phyloP scores from a whole-genome alignment of 2,797 vertebrate species.

The Eidolon dupreanum region DNA sequence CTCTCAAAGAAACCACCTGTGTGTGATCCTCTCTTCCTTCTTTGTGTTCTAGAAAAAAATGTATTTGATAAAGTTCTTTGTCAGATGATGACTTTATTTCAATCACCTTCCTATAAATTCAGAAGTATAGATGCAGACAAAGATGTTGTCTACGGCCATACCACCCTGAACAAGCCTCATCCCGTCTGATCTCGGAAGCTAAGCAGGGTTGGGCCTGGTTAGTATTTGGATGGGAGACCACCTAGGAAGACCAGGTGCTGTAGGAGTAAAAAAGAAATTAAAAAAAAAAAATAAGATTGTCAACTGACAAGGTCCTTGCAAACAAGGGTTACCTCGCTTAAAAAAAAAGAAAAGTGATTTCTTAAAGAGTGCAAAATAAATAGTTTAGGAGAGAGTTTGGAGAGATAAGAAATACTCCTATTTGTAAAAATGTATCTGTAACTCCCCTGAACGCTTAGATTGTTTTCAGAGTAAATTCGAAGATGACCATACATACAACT shows the following conservation, averaged over 20 bases:
- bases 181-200: too few relatives aligned
- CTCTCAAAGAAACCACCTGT: not conserved
- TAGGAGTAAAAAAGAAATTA: too few relatives aligned
- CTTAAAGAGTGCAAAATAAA: not conserved
- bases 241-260: too few relatives aligned
- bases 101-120: not conserved
- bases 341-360: slow-evolving; percentile 32
- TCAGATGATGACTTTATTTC: slow-evolving; percentile 51
- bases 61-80: slow-evolving; percentile 29
- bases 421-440: not conserved
- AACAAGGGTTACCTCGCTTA: too few relatives aligned
- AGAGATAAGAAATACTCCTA: not conserved
- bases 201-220: too few relatives aligned
- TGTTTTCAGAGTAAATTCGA: not conserved
- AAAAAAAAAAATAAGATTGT: too few relatives aligned
- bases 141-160: not conserved
- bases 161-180: too few relatives aligned
- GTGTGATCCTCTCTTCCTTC: slow-evolving; percentile 20
- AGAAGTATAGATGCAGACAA: slow-evolving; percentile 8
- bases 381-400: slow-evolving; percentile 28
- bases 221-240: too few relatives aligned
- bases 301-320: too few relatives aligned
- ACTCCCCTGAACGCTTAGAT: not conserved
- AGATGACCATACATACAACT: not conserved
- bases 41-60: slow-evolving; percentile 33